Conservation (phyloP, 2,888 invertebrate species). For the Philaethria dido region DNA sequence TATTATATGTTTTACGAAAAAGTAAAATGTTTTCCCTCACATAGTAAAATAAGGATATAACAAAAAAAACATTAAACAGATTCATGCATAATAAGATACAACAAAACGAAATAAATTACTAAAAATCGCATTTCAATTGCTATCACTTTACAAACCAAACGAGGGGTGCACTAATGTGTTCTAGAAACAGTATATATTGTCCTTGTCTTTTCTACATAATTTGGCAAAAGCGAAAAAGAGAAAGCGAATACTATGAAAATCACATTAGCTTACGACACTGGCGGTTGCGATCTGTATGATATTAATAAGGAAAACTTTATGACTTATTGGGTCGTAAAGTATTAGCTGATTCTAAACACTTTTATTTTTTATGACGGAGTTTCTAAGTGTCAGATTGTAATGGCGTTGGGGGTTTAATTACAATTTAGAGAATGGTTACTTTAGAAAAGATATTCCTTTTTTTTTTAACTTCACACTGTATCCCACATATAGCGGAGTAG, state of each 20-base stretch:
- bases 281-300: conserved; percentile 36
- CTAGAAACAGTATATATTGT: conserved; percentile 21
- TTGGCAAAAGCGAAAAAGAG: conserved; percentile 9
- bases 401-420: too few relatives aligned
- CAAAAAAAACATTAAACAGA: conserved; percentile 1
- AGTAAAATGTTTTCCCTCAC: too few relatives aligned
- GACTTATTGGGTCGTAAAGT: conserved; percentile 45
- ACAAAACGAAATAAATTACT: conserved; percentile 25
- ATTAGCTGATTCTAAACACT: conserved; percentile 28
- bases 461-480: too few relatives aligned
- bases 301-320: conserved; percentile 55
- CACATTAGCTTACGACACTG: conserved; percentile 34
- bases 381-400: too few relatives aligned
- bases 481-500: too few relatives aligned
- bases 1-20: too few relatives aligned
- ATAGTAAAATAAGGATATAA: not conserved
- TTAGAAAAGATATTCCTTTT: too few relatives aligned
- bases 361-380: conserved; percentile 19
- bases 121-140: conserved; percentile 34
- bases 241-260: conserved; percentile 26
- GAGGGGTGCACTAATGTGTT: conserved; percentile 30
- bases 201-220: not conserved
- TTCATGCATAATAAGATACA: conserved; percentile 14
- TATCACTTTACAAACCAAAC: conserved; percentile 30
- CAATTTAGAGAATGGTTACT: too few relatives aligned